Percentiles rank a stretch among this genome's conserved stretches.
Conservation (phyloP, 2,797 vertebrate species). For the Artibeus lituratus region DNA sequence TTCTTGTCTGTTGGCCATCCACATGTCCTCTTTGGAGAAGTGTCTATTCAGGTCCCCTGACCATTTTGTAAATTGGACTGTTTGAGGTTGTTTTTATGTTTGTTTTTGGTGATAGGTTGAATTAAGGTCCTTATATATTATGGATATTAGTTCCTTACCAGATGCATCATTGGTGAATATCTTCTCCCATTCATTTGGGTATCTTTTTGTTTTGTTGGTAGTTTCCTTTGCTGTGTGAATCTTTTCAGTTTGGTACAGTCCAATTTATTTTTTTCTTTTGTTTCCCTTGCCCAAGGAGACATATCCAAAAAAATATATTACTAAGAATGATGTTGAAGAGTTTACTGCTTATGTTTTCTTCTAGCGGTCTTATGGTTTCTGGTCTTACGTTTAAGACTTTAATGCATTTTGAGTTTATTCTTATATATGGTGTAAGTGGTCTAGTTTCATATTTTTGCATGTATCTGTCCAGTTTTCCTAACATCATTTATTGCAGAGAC, state of each 20-base stretch:
- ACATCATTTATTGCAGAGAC: not conserved
- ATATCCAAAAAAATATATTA: not conserved
- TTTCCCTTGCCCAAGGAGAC: not conserved
- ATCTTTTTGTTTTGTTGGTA: not conserved
- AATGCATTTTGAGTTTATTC: not conserved
- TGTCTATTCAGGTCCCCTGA: not conserved
- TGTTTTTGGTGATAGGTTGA: not conserved
- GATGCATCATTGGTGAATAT: not conserved
- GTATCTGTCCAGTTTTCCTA: not conserved
- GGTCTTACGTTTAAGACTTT: not conserved
- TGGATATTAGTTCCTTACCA: not conserved
- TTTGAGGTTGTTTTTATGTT: not conserved
- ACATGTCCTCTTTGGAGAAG: not conserved
- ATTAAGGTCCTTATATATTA: not conserved
- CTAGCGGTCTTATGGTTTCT: not conserved
- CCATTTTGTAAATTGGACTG: not conserved
- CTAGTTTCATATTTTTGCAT: not conserved
- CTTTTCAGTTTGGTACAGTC: not conserved
- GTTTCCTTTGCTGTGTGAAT: not conserved
- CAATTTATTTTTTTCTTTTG: not conserved
- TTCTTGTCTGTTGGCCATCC: not conserved
- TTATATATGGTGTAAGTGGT: not conserved
- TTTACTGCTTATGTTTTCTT: not conserved
- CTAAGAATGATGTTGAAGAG: not conserved
- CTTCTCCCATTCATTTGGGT: not conserved